phyloP scores from a whole-genome alignment of 2,888 invertebrate species.

The Calliphora vomitoria region DNA sequence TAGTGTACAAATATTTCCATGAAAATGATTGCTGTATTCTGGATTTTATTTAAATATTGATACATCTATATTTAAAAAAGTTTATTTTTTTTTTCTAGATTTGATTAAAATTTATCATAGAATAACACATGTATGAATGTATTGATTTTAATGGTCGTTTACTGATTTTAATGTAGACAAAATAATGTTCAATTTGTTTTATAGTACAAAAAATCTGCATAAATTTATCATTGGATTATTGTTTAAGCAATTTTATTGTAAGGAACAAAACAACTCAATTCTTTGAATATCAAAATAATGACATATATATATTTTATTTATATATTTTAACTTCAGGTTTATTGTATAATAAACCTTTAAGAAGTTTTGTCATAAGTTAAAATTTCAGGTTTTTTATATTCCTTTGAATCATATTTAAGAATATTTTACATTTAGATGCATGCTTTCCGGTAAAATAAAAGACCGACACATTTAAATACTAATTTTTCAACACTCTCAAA shows the following conservation, averaged over 20 bases:
- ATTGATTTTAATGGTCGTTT: neutral
- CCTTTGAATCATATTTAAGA: neutral
- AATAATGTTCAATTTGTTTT: conserved; percentile 1
- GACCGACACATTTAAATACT: conserved; percentile 47
- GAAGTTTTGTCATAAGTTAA: too few species aligned
- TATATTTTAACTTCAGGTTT: too few species aligned
- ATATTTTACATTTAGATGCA: neutral
- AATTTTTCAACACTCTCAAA: conserved; percentile 60
- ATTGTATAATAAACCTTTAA: too few species aligned
- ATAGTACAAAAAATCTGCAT: neutral
- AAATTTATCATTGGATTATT: neutral
- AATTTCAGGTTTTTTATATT: neutral
- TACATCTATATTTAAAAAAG: too few species aligned
- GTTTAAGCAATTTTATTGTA: neutral
- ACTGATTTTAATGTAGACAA: neutral
- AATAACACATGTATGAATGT: too few species aligned
- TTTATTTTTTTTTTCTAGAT: too few species aligned
- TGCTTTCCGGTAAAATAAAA: conserved; percentile 35
- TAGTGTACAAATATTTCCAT: too few species aligned
- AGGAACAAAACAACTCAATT: neutral
- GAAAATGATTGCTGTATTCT: too few species aligned
- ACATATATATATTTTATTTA: too few species aligned
- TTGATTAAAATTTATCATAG: too few species aligned
- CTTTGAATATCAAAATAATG: too few species aligned
- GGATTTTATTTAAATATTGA: too few species aligned